Conservation (phyloP, 1,140 invertebrate species). For the Anoplolepis gracilipes region DNA sequence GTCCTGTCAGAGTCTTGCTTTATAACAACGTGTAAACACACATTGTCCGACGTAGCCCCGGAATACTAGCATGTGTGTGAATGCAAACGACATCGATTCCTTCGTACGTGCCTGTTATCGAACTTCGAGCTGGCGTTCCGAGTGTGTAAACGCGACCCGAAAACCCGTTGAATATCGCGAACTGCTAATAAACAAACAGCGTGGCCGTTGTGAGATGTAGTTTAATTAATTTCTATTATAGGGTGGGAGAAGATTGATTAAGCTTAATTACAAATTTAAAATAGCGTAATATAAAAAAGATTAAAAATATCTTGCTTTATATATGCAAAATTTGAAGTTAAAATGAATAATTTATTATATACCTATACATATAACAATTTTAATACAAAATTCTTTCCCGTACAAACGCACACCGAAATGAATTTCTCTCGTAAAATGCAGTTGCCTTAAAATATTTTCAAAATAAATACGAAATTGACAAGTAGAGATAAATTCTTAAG, state of each 20-base stretch:
- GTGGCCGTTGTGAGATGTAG: neutral
- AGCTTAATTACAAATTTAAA: neutral
- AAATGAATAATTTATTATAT: neutral
- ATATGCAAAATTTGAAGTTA: neutral
- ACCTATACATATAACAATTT: neutral
- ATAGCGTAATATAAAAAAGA: neutral
- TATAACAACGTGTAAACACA: constrained; percentile 44
- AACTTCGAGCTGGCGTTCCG: constrained; percentile 15
- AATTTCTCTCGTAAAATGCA: neutral
- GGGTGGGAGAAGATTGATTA: neutral
- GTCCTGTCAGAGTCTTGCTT: constrained; percentile 16
- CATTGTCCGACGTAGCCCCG: neutral
- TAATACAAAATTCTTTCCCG: neutral
- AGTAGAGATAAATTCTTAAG: neutral
- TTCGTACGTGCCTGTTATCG: constrained; percentile 31
- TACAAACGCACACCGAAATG: neutral
- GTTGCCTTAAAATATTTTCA: neutral
- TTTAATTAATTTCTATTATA: constrained; percentile 24
- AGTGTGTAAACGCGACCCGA: constrained; percentile 10
- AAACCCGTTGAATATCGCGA: constrained; percentile 24
- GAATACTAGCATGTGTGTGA: constrained; percentile 38
- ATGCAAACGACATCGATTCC: constrained; percentile 47
- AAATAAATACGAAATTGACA: neutral
- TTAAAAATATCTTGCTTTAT: neutral
- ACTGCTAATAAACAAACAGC: constrained; percentile 46